Base-by-base conservation (phyloP, 2,888 invertebrate genomes). In the Dione juno region DNA sequence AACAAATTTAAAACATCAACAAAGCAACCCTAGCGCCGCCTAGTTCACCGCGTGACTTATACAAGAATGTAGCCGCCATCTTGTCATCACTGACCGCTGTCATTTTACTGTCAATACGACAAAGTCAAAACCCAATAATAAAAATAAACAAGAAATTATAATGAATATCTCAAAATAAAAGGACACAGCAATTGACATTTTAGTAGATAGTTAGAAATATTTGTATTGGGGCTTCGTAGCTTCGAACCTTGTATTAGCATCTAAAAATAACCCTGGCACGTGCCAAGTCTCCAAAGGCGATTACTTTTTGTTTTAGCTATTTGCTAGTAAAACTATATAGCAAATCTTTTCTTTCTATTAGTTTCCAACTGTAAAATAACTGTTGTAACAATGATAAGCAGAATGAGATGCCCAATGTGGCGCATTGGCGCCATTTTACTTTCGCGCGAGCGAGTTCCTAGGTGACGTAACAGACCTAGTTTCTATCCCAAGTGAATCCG, bases 381-480 rank as follows among this genome's bases (percentile, higher is more conserved):
- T 70, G 52, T 67, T 50, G 41, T 41, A 40, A 67, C 52, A 58
- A 70, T 70, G 58, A 70, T 61, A 52, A 61, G 57, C 50, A 69
- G 37, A 54, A 57, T 63, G 59, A 67, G 64, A 75, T 73, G 75
- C 70, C 67, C 75, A 75, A 78, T 78, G 78, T 79, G 78, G 76
- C 76, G 78, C 78, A 77, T 80, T 80, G 93, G 93, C 93, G 93
- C 93, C 93, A 93, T 93, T 93, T 93, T 93, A 82, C 84, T 92
- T 93, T 90, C 78, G 78, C 71, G 79, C 84, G 82, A 83, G 79
- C 81, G 84, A 80, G 83, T 83, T 83, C 81, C 79, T 80, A 75
- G 84, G 82, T 92, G 93, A 92, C 92, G 92, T 92, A 92, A 92
- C 86, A 86, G 82, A 79, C 81, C 82, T 83, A 83, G 82, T 83